Base-by-base conservation (phyloP, 2,888 invertebrate species). In the Idaea biselata region DNA sequence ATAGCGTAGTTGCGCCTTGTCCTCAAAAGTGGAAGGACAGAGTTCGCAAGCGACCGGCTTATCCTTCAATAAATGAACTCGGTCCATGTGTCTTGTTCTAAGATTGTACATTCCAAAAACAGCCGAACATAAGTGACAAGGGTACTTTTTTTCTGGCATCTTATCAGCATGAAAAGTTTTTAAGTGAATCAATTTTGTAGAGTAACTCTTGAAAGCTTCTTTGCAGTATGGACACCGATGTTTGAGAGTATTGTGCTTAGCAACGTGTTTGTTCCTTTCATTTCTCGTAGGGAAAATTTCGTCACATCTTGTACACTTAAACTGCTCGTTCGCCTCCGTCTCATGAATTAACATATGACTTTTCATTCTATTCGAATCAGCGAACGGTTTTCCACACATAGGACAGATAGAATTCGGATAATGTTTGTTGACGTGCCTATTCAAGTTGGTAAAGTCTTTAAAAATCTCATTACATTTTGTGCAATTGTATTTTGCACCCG, bases 401-500 rank as follows among this genome's bases (percentile, higher is more conserved):
- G 80, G 84, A 58, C 91, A 92, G 16, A 91, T 85, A 58, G 86
- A 84, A 57, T 88, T 84, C 0, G 86, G 88, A 68, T 83, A 88
- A 58, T 92, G 91, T n/a, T 77, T 75, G 58, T 91, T 91, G 72
- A 89, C 83, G 66, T 91, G 91, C 0, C 74, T 83, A 64, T 91
- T 91, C 4, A 91, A 70, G 66, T 84, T 88, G 0, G 83, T 76
- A 61, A 91, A 91, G 1, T 87, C 64, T 4, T 82, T 81, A 57
- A 88, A 92, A 5, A 71, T 75, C 61, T 82, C 78, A 0, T 77
- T 77, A 57, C 91, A 91, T 58, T 82, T 75, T 0, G 80, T 78
- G 64, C 91, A 92, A 1, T 72, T 67, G 58, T 78, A 84, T 4
- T 80, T 75, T 16, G 81, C 81, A 8, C 76, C 81, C 0, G 76